Percentiles rank a stretch among this genome's conserved stretches.
Conservation (phyloP, 2,797 vertebrate species). For the Molossus alvarezi region DNA sequence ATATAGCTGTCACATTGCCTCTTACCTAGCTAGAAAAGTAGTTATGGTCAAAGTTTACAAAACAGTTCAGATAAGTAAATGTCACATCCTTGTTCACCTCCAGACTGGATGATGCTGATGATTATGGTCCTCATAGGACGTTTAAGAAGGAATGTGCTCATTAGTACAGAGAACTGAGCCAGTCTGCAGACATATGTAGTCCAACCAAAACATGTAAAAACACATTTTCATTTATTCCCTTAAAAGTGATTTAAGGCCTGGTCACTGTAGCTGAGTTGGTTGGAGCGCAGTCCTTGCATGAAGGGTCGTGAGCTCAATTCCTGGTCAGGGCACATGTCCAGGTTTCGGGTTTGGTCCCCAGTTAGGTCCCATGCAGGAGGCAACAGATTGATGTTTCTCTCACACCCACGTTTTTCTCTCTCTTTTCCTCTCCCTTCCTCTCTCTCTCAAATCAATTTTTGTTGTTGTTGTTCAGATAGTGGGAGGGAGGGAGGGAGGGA, state of each 20-base stretch:
- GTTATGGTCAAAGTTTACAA: constrained; percentile 31
- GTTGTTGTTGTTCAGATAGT: too few species aligned
- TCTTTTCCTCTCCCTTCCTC: not conserved
- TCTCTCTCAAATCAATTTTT: not conserved
- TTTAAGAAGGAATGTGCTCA: constrained; percentile 58
- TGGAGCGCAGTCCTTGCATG: not conserved
- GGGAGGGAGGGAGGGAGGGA: too few species aligned
- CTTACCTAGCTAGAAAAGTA: constrained; percentile 29
- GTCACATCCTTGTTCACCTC: not conserved
- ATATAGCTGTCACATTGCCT: not conserved
- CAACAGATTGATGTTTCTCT: too few species aligned
- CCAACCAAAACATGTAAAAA: not conserved
- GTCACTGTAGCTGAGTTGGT: not conserved
- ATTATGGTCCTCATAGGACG: not conserved
- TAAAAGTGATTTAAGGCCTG: constrained; percentile 44
- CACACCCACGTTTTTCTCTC: not conserved
- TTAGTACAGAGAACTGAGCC: constrained; percentile 47
- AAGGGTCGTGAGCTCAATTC: not conserved
- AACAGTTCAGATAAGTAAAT: constrained; percentile 46
- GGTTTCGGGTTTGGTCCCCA: not conserved
- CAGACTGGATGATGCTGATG: not conserved
- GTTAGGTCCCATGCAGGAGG: not conserved
- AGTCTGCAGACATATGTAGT: not conserved
- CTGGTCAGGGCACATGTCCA: not conserved
- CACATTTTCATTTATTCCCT: constrained; percentile 70